A percentile compares a stretch with the other conserved stretches of the same genome.
Conservation (phyloP, 2,113 vertebrate genomes). For the Sterrhoptilus dennistouni region DNA sequence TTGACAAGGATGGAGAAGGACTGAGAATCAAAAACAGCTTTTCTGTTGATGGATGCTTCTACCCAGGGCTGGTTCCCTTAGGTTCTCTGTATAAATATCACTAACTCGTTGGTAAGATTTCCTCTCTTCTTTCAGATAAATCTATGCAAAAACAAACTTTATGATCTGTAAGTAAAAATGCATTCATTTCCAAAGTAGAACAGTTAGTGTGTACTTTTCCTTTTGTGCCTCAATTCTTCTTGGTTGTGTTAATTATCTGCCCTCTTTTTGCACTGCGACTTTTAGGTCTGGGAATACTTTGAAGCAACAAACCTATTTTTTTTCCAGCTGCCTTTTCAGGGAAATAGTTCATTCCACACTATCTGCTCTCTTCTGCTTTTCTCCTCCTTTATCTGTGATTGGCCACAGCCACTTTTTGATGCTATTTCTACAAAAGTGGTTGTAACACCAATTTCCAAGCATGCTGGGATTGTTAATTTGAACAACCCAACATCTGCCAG, state of each 20-base stretch:
- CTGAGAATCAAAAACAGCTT: slow-evolving; percentile 71
- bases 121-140: slow-evolving; percentile 87
- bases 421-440: slow-evolving; percentile 79
- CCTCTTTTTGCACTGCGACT: slow-evolving; percentile 81
- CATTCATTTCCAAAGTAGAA: slow-evolving; percentile 97
- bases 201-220: slow-evolving; percentile 84
- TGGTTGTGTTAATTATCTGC: slow-evolving; percentile 81
- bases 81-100: slow-evolving; percentile 75
- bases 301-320: slow-evolving; percentile 78
- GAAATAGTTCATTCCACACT: slow-evolving; percentile 86
- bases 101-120: slow-evolving; percentile 81
- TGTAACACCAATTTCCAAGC: slow-evolving; percentile 84
- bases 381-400: slow-evolving; percentile 83
- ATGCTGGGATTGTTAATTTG: slow-evolving; percentile 82
- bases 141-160: slow-evolving; percentile 86
- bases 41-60: slow-evolving; percentile 61
- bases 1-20: slow-evolving; percentile 66
- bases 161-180: slow-evolving; percentile 97
- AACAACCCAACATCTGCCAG: slow-evolving; percentile 89
- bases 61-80: slow-evolving; percentile 68
- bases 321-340: slow-evolving; percentile 82
- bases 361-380: slow-evolving; percentile 84
- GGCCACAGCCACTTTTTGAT: slow-evolving; percentile 83
- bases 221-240: slow-evolving; percentile 86
- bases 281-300: slow-evolving; percentile 85